Base-by-base conservation (phyloP, 2,888 invertebrate genomes). In the Chaetoderma sp. region DNA sequence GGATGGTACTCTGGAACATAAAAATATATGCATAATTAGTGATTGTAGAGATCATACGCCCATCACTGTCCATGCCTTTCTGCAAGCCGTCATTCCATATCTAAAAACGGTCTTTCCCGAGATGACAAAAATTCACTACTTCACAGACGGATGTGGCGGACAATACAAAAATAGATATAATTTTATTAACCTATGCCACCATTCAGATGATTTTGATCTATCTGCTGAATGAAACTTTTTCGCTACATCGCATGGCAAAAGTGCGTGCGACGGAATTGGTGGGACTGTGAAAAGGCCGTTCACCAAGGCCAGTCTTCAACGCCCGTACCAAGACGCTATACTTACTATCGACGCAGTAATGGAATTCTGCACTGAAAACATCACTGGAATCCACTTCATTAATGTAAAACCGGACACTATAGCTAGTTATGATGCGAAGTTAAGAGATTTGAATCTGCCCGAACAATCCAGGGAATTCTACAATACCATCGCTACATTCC, bases 191-290 rank as follows among this genome's bases (percentile, higher is more conserved):
- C 25, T 52, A 18, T 23, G n/a, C 30, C 5, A 50, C 13, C 27
- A 33, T 5, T 52, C 52, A 54, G 21, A 54, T 25, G 30, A 39
- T 18, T 52, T 52, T 52, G 39, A n/a, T n/a, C n/a, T n/a, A n/a
- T n/a, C n/a, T n/a, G n/a, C n/a, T n/a, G 1, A 5, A 60, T 18
- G 10, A 18, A n/a, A n/a, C n/a, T n/a, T n/a, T n/a, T n/a, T n/a
- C n/a, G n/a, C n/a, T n/a, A n/a, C n/a, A n/a, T n/a, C 21, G 0
- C 60, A 54, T 36, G 52, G 60, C 2, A 60, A 54, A 54, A 25
- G 60, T 47, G 45, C 50, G 13, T 30, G 50, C 21, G 60, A 60
- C 33, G 60, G 60, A 4, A 60, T 52, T 23, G 60, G 50, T 13
- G 39, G 27, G 2, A 60, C 50, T n/a, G 50, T 60, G n/a, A 60